These are phyloP conservation scores for Scaptomyza graminum DNA, from an alignment of 1,140 invertebrate species.

Conservation along the genomic window DNA sequence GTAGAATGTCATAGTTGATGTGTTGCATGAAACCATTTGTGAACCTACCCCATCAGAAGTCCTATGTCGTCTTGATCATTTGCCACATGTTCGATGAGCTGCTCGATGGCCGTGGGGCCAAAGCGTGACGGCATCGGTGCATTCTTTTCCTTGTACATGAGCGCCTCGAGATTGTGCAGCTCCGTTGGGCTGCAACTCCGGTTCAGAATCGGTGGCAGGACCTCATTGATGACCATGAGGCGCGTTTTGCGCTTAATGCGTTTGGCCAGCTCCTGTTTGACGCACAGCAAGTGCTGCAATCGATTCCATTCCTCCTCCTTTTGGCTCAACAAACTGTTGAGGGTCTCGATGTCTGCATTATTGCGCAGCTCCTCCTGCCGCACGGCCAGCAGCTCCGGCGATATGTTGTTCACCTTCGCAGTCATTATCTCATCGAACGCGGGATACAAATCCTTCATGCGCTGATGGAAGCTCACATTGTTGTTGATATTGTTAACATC, in stretches of 20 bases:
- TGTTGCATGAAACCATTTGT: no score
- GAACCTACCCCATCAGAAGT: conserved; percentile 41
- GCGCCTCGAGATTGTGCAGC: conserved; percentile 46
- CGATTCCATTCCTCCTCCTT: conserved; percentile 72
- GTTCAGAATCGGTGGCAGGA: conserved; percentile 46
- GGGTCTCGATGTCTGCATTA: conserved; percentile 42
- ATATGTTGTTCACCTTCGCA: conserved; percentile 30
- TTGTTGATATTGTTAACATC: conserved; percentile 65
- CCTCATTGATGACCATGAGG: conserved; percentile 38
- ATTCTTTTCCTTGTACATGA: conserved; percentile 40
- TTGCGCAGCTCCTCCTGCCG: conserved; percentile 41
- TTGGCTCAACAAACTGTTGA: conserved; percentile 45
- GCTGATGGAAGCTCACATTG: conserved; percentile 58
- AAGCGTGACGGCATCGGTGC: conserved; percentile 13
- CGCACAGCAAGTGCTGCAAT: conserved; percentile 45
- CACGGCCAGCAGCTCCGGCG: conserved; percentile 21
- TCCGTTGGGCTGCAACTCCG: conserved; percentile 49
- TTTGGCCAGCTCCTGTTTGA: conserved; percentile 50
- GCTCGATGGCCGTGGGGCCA: conserved; percentile 24
- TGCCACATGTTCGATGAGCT: conserved; percentile 42
- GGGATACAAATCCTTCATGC: conserved; percentile 44
- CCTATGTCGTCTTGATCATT: conserved; percentile 32
- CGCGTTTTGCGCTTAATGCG: conserved; percentile 53
- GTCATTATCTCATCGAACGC: conserved; percentile 47
- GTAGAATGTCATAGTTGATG: no score